Percentiles rank a stretch among this genome's conserved stretches.
phyloP scores from a whole-genome alignment of 2,888 invertebrate genomes.

The Hirtodrosophila confusa region DNA sequence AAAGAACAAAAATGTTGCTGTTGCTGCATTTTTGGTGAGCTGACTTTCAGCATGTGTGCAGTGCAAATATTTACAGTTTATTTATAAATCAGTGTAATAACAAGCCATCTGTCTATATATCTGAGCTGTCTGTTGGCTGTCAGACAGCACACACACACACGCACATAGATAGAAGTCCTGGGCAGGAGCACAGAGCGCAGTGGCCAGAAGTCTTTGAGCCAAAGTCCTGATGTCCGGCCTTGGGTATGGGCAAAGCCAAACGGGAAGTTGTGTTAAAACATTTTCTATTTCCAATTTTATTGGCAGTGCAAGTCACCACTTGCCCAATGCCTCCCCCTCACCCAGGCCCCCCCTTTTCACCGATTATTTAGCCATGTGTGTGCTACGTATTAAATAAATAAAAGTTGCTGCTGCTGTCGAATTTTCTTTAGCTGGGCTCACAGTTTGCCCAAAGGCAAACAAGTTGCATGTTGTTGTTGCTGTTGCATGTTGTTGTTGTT shows the following conservation, averaged over 20 bases:
- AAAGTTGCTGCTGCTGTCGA: slow-evolving; percentile 61
- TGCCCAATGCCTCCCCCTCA: not conserved
- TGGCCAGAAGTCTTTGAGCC: slow-evolving; percentile 19
- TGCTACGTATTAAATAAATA: slow-evolving; percentile 67
- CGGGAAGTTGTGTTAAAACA: slow-evolving; percentile 63
- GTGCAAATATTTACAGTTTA: slow-evolving; percentile 77
- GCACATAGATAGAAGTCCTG: not conserved
- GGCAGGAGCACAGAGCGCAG: slow-evolving; percentile 13
- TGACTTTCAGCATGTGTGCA: slow-evolving; percentile 35
- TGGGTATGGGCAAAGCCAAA: slow-evolving; percentile 34
- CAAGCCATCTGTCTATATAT: slow-evolving; percentile 69
- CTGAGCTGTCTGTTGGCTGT: slow-evolving; percentile 60
- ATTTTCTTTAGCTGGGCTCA: slow-evolving; percentile 40
- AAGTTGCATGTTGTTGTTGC: slow-evolving; percentile 28
- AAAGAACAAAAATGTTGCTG: slow-evolving; percentile 5
- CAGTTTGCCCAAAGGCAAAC: slow-evolving; percentile 52
- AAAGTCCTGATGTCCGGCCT: slow-evolving; percentile 56
- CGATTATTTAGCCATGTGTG: slow-evolving; percentile 19
- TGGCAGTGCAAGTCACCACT: slow-evolving; percentile 56
- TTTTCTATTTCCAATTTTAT: slow-evolving; percentile 77
- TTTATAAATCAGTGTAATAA: slow-evolving; percentile 79
- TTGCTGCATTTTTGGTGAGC: slow-evolving; percentile 29
- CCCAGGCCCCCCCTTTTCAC: not conserved
- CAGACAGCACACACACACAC: slow-evolving; percentile 35
- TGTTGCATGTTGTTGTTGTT: slow-evolving; percentile 47